Percentiles rank a stretch among this genome's conserved stretches.
Conservation (phyloP, 2,113 vertebrate species). For the Takifugu bimaculatus region DNA sequence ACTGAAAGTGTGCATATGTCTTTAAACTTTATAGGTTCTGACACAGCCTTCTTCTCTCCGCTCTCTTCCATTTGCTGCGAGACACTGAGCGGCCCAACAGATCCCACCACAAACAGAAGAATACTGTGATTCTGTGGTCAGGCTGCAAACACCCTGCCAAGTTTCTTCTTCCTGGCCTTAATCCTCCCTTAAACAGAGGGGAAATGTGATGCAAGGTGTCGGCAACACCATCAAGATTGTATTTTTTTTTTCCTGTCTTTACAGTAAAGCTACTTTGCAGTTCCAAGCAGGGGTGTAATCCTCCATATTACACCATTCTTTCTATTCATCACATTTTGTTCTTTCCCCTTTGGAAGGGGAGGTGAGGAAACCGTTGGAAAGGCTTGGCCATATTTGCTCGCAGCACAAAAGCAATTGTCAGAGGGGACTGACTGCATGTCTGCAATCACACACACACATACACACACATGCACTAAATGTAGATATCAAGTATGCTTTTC, state of each 20-base stretch:
- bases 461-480: background rate
- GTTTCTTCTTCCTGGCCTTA: slow-evolving; percentile 50
- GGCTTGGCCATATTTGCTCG: slow-evolving; percentile 58
- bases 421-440: slow-evolving; percentile 19
- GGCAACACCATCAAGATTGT: slow-evolving; percentile 67
- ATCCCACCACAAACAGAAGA: slow-evolving; percentile 50
- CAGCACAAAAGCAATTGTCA: slow-evolving; percentile 56
- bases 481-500: slow-evolving; percentile 2
- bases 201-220: slow-evolving; percentile 71
- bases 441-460: slow-evolving; percentile 21
- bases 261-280: slow-evolving; percentile 66
- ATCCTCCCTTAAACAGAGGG: slow-evolving; percentile 57
- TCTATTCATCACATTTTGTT: slow-evolving; percentile 69
- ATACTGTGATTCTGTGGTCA: slow-evolving; percentile 57
- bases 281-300: slow-evolving; percentile 70
- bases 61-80: background rate
- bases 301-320: slow-evolving; percentile 58
- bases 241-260: slow-evolving; percentile 59
- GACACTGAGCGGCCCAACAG: slow-evolving; percentile 2
- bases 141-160: slow-evolving; percentile 50
- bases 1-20: background rate
- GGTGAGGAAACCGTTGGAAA: slow-evolving; percentile 71
- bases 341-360: slow-evolving; percentile 57
- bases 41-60: accelerated
- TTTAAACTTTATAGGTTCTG: background rate